Base-by-base conservation (phyloP, 2,888 invertebrate genomes). In the Colletes collaris region DNA sequence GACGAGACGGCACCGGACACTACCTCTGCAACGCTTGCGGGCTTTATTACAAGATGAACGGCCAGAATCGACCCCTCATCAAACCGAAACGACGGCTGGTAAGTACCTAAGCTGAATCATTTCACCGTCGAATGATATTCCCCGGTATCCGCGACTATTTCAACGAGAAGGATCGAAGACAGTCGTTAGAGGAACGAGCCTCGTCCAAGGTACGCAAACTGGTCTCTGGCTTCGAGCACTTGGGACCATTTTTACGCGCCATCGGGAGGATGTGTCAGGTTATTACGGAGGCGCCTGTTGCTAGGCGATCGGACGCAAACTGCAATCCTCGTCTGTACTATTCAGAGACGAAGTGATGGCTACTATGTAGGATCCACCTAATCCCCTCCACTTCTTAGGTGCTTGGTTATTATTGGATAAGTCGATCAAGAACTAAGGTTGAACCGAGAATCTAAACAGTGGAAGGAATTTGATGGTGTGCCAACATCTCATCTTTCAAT, bases 81-180 rank as follows among this genome's bases (percentile, higher is more conserved):
- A 99, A 99, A 96, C 99, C 99, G 93, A 99, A 99, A 95, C 97
- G 99, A 96, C 97, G 99, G 96, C 97, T 99, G 97, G 99, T 99
- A 95, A 98, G 98, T 97, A 94, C 94, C 87, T 87, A 82, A 87
- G 87, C 87, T 74, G 59, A 44, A 13, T 16, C 10, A 19, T 0
- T 13, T 13, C n/a, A 60, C 11, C 27, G 0, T 19, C 3, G n/a
- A 46, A 19, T 19, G 5, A 44, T 44, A 16, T 11, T n/a, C 50
- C n/a, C 0, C 11, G 11, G 40, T 4, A 13, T 49, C 49, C 27
- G 10, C 60, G 27, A 27, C 11, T 19, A 6, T 60, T 60, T 60
- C 5, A 8, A 40, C 10, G 60, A 10, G 62, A 63, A 63, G 62
- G 62, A 10, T 63, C 62, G 62, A 63, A 63, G 62, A 63, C 62